Percentiles rank a stretch among this genome's conserved stretches.
phyloP scores from a whole-genome alignment of 1,140 invertebrate species.

The Leptopilina boulardi region DNA sequence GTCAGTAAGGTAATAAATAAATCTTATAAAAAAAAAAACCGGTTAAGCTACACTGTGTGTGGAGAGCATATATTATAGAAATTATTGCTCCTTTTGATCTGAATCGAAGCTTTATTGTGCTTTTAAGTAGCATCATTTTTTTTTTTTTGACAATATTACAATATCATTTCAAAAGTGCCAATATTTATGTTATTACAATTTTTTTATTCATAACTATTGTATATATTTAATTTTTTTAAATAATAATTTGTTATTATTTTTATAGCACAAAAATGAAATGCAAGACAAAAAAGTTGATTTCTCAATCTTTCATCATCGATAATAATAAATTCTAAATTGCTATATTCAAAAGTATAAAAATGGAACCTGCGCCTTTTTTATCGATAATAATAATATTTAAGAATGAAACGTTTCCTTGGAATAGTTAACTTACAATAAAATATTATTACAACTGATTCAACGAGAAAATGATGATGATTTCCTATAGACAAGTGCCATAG shows the following conservation, averaged over 20 bases:
- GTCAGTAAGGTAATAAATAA: slow-evolving; percentile 30
- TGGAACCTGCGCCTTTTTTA: neutral
- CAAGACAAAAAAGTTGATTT: neutral
- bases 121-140: neutral
- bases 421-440: neutral
- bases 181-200: neutral
- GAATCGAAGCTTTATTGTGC: slow-evolving; percentile 17
- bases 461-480: slow-evolving; percentile 7
- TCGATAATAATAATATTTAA: neutral
- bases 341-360: no score
- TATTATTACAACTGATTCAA: slow-evolving; percentile 7
- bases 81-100: slow-evolving; percentile 29
- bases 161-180: neutral
- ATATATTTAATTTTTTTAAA: neutral
- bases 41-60: neutral
- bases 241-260: neutral
- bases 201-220: neutral
- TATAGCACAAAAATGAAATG: neutral
- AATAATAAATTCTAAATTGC: neutral
- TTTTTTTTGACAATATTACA: no score
- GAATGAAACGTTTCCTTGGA: neutral
- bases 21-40: slow-evolving; percentile 31
- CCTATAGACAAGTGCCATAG: neutral
- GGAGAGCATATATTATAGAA: slow-evolving; percentile 16
- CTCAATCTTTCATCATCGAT: neutral